Conservation (phyloP, 2,888 invertebrate genomes). For the Prosapia bicincta region DNA sequence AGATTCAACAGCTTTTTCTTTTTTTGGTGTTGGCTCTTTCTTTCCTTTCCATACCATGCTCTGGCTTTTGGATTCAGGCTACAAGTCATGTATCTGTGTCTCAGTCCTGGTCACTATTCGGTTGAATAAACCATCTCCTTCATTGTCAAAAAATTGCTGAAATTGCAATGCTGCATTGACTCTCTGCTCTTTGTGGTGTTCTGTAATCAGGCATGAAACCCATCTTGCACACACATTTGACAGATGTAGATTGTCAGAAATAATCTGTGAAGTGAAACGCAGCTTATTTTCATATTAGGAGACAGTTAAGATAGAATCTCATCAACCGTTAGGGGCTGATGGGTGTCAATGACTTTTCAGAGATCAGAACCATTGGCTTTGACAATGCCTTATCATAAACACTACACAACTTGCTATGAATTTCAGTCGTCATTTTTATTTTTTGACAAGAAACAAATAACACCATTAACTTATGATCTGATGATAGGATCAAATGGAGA, state of each 20-base stretch:
- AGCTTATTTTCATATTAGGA: neutral
- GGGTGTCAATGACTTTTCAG: slow-evolving; percentile 8
- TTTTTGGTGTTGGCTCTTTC: slow-evolving; percentile 20
- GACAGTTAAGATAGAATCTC: slow-evolving; percentile 7
- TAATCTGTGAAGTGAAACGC: slow-evolving; percentile 16
- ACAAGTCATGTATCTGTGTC: slow-evolving; percentile 32
- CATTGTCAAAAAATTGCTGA: neutral
- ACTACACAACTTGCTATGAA: slow-evolving; percentile 20
- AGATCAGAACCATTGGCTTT: slow-evolving; percentile 19
- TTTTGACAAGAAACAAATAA: slow-evolving; percentile 18
- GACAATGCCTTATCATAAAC: slow-evolving; percentile 16
- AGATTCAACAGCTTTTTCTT: neutral
- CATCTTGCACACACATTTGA: slow-evolving; percentile 28
- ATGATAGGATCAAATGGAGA: neutral
- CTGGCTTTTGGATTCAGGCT: slow-evolving; percentile 23
- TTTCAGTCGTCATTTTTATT: slow-evolving; percentile 20
- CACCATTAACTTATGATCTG: neutral
- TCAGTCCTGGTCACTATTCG: slow-evolving; percentile 27
- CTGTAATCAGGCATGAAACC: slow-evolving; percentile 27
- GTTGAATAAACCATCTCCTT: slow-evolving; percentile 20
- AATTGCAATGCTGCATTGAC: slow-evolving; percentile 12
- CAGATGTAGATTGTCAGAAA: slow-evolving; percentile 15
- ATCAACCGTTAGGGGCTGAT: slow-evolving; percentile 6
- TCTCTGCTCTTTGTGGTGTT: slow-evolving; percentile 28
- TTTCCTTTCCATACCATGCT: slow-evolving; percentile 26